These are phyloP conservation scores for Sciurus vulgaris DNA, from an alignment of 2,797 vertebrate species.

Conservation along the genomic window DNA sequence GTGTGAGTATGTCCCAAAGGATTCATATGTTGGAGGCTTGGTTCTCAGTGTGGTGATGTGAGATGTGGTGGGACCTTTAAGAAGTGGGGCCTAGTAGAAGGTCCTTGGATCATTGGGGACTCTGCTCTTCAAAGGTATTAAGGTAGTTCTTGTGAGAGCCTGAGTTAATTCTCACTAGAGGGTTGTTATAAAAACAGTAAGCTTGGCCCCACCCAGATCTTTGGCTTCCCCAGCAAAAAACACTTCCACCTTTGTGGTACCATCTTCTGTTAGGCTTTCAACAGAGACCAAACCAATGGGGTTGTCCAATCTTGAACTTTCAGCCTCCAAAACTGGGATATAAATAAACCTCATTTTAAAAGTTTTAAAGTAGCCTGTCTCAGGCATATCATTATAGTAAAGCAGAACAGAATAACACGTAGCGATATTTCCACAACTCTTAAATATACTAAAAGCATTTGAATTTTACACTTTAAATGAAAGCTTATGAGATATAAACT, in stretches of 20 bases:
- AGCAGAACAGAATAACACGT: neutral
- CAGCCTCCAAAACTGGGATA: neutral
- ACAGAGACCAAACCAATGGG: neutral
- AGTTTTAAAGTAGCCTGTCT: neutral
- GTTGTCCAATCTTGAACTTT: neutral
- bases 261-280: neutral
- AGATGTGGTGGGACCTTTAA: neutral
- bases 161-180: neutral
- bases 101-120: neutral
- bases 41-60: neutral
- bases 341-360: neutral
- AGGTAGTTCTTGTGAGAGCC: slow-evolving; percentile 8
- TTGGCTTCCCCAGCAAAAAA: neutral
- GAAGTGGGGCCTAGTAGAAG: neutral
- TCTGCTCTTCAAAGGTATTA: neutral
- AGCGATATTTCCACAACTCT: neutral
- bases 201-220: neutral
- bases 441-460: slow-evolving; percentile 46
- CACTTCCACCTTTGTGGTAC: neutral
- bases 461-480: slow-evolving; percentile 24
- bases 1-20: neutral
- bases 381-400: neutral
- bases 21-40: neutral
- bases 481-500: neutral
- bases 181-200: neutral